A percentile compares a stretch with the other conserved stretches of the same genome.
Evolutionary conservation across 1,140 invertebrate species (phyloP).

Genomic region (Neelides sp.): DNA sequence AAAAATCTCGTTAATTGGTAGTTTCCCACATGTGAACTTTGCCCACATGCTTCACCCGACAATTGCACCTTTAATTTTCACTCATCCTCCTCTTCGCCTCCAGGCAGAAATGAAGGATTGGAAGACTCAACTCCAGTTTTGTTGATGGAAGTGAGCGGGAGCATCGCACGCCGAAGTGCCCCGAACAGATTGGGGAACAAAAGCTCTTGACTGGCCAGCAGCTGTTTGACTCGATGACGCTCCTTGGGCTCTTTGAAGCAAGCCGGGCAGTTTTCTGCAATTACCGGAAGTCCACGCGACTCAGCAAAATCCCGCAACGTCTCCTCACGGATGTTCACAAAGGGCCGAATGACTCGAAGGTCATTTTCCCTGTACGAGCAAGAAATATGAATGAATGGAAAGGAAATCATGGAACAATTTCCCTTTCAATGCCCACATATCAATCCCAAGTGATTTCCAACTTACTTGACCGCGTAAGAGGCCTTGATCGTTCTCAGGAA

Average conservation of each 20-base stretch:
- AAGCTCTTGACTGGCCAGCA: slow-evolving; percentile 61
- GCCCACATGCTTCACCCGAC: too few relatives aligned
- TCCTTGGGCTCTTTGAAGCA: slow-evolving; percentile 54
- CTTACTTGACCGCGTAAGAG: slow-evolving; percentile 50
- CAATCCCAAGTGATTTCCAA: background rate
- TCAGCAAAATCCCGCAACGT: slow-evolving; percentile 54
- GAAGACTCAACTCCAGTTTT: slow-evolving; percentile 40
- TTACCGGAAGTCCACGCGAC: slow-evolving; percentile 50
- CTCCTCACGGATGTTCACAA: slow-evolving; percentile 72
- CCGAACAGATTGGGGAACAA: slow-evolving; percentile 55
- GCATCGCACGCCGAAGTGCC: slow-evolving; percentile 53
- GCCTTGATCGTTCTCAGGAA: slow-evolving; percentile 67
- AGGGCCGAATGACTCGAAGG: slow-evolving; percentile 69
- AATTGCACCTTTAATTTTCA: too few relatives aligned
- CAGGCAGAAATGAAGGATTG: too few relatives aligned
- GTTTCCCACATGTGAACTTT: too few relatives aligned
- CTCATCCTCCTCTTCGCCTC: too few relatives aligned
- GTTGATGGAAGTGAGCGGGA: slow-evolving; percentile 54
- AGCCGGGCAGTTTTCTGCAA: slow-evolving; percentile 47
- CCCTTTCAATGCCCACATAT: too few relatives aligned
- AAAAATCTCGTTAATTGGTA: too few relatives aligned
- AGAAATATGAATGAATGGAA: slow-evolving; percentile 11
- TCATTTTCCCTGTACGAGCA: slow-evolving; percentile 55
- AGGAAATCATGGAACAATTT: too few relatives aligned
- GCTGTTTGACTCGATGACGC: slow-evolving; percentile 52